Conservation (phyloP, 2,797 vertebrate species). For the Tadarida brasiliensis region DNA sequence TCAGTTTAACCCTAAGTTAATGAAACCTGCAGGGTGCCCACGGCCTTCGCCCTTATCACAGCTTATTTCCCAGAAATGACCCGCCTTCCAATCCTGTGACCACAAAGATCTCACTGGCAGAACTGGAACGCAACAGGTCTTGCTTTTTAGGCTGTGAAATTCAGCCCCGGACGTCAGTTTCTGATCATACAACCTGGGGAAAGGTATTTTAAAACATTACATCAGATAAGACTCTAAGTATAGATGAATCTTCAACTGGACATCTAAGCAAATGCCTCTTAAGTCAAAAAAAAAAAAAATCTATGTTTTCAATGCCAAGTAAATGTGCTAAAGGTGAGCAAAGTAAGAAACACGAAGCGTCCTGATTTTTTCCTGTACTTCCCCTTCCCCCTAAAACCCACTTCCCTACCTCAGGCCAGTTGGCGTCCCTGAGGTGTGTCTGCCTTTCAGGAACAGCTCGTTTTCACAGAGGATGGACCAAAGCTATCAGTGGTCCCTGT, state of each 20-base stretch:
- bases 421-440: not conserved
- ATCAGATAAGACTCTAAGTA: not conserved
- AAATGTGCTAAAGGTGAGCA: not conserved
- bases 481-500: constrained; percentile 56
- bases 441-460: too few relatives aligned
- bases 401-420: not conserved
- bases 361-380: not conserved
- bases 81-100: not conserved
- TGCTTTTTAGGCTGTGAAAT: not conserved
- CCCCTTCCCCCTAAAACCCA: not conserved
- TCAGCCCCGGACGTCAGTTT: not conserved
- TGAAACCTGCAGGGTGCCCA: fast-evolving
- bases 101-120: not conserved
- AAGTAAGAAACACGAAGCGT: not conserved
- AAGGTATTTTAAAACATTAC: not conserved
- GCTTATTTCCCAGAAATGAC: not conserved
- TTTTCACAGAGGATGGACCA: constrained; percentile 20
- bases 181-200: not conserved
- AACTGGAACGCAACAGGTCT: not conserved
- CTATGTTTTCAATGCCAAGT: constrained; percentile 13
- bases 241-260: not conserved
- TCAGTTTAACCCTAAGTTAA: not conserved
- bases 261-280: not conserved
- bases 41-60: not conserved
- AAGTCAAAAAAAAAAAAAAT: not conserved